Conservation (phyloP, 2,797 vertebrate species). For the Chloroceryle amazona region DNA sequence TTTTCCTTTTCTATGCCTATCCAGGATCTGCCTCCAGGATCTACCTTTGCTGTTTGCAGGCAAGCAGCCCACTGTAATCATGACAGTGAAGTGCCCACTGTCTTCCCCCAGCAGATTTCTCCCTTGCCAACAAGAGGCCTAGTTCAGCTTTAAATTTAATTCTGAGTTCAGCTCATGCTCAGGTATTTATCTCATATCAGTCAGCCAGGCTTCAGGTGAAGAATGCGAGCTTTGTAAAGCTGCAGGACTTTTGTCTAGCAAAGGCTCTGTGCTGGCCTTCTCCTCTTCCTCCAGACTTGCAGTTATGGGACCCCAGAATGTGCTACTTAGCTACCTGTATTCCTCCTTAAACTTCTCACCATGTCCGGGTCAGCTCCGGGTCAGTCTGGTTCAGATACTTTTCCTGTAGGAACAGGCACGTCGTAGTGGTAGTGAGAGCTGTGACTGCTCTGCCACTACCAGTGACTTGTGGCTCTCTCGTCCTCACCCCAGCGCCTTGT, state of each 20-base stretch:
- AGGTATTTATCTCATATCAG: background rate
- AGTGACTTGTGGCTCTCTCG: rapidly evolving
- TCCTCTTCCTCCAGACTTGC: background rate
- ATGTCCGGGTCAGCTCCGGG: rapidly evolving
- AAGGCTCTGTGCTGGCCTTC: rapidly evolving
- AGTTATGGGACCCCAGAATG: rapidly evolving
- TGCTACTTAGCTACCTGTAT: background rate
- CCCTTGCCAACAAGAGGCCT: background rate
- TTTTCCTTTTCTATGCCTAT: background rate
- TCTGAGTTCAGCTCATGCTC: background rate
- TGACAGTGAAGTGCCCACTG: rapidly evolving
- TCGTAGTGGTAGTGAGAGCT: rapidly evolving
- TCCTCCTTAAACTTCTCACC: background rate
- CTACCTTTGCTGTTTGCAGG: background rate
- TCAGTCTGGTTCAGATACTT: background rate
- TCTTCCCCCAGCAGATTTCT: background rate
- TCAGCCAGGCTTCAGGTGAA: background rate
- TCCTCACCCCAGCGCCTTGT: background rate
- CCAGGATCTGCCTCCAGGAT: background rate
- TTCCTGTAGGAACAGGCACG: background rate
- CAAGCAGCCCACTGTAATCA: background rate
- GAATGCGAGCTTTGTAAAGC: background rate
- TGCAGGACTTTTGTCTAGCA: background rate
- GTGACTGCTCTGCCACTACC: background rate
- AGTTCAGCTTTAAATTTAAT: background rate